Evolutionary conservation across 2,888 invertebrate species (phyloP).

Genomic region (Drosophila testacea): DNA sequence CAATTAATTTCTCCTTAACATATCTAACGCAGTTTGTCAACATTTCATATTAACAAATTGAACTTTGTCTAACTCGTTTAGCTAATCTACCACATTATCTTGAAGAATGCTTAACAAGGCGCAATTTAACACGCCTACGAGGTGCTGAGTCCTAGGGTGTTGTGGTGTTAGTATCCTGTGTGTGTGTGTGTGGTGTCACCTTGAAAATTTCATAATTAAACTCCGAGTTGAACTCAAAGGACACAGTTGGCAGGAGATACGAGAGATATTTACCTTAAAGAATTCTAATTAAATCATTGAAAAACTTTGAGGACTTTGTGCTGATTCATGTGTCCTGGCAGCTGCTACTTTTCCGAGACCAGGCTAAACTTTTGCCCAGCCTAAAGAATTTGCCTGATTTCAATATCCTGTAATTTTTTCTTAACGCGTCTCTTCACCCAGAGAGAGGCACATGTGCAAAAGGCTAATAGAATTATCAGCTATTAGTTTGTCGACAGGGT

Average conservation of each 20-base stretch:
- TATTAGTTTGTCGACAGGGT: slow-evolving; percentile 30
- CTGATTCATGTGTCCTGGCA: slow-evolving; percentile 77
- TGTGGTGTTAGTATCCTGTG: background rate
- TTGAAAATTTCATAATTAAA: slow-evolving; percentile 80
- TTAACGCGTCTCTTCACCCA: no score
- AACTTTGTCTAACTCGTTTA: slow-evolving; percentile 34
- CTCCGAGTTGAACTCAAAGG: slow-evolving; percentile 45
- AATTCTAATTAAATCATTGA: slow-evolving; percentile 80
- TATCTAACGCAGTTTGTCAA: slow-evolving; percentile 25
- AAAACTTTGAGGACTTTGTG: slow-evolving; percentile 76
- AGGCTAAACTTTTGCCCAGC: slow-evolving; percentile 40
- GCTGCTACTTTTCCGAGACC: slow-evolving; percentile 67
- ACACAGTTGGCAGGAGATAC: slow-evolving; percentile 31
- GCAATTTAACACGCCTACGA: slow-evolving; percentile 34
- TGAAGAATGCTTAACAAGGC: slow-evolving; percentile 24
- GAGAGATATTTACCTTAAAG: slow-evolving; percentile 71
- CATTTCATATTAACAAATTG: slow-evolving; percentile 49
- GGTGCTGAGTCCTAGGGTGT: background rate
- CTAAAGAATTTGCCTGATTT: slow-evolving; percentile 73
- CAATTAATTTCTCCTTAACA: slow-evolving; percentile 36
- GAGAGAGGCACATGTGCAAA: background rate
- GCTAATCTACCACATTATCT: slow-evolving; percentile 66
- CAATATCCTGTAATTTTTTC: slow-evolving; percentile 45
- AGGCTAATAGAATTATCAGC: background rate
- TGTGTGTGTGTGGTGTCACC: slow-evolving; percentile 49